Percentiles rank a stretch among this genome's conserved stretches.
These are phyloP conservation scores for Pyrgilauda ruficollis DNA, from an alignment of 2,113 vertebrate genomes.

Conservation along the genomic window DNA sequence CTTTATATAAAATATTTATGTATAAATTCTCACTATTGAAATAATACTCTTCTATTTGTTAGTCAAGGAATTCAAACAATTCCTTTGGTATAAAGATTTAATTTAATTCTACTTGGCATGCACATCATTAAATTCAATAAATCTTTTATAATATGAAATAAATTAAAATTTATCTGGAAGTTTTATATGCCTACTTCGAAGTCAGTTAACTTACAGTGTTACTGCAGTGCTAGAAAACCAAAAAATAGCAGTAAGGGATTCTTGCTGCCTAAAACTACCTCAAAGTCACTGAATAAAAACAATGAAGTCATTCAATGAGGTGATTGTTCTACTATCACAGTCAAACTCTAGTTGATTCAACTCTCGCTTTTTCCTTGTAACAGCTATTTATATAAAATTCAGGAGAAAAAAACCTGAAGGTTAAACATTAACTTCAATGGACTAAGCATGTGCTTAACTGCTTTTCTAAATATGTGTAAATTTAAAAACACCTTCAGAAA, in stretches of 20 bases:
- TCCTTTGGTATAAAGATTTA: neutral
- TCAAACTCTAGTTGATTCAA: neutral
- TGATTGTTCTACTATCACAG: neutral
- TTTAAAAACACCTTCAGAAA: neutral
- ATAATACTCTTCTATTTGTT: neutral
- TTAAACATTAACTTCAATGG: neutral
- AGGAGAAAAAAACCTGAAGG: neutral
- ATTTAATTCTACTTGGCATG: neutral
- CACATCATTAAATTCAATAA: neutral
- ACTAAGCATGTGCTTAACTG: neutral
- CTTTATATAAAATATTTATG: neutral
- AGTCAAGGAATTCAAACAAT: neutral
- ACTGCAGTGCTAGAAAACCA: accelerated
- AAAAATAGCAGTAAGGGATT: neutral
- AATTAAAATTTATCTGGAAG: neutral
- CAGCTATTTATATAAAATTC: neutral
- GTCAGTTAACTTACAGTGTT: neutral
- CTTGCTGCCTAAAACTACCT: neutral
- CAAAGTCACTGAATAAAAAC: neutral
- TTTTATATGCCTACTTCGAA: neutral
- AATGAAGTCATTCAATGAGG: neutral
- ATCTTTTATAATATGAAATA: neutral
- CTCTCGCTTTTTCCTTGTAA: neutral
- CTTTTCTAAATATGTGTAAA: neutral
- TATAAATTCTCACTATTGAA: neutral